Percentiles rank a stretch among this genome's conserved stretches.
These are phyloP conservation scores for Elaeidobius kamerunicus DNA, from an alignment of 2,888 invertebrate species.

Conservation along the genomic window DNA sequence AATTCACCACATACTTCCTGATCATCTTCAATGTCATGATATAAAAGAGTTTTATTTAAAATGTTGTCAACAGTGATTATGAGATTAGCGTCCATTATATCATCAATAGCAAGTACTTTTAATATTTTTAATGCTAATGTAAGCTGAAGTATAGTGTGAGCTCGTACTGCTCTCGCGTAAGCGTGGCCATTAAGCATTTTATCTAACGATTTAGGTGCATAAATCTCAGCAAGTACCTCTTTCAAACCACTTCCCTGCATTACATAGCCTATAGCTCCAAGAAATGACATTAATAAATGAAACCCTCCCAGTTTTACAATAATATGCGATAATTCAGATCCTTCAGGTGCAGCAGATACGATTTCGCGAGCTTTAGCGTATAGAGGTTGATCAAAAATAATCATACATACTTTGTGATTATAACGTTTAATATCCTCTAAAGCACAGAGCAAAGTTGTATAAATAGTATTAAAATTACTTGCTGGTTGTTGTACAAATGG, in stretches of 20 bases:
- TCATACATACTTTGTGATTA: constrained; percentile 11
- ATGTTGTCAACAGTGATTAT: constrained; percentile 33
- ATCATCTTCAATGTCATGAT: constrained; percentile 41
- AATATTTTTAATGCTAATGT: constrained; percentile 29
- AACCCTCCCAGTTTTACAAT: constrained; percentile 38
- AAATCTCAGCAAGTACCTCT: constrained; percentile 36
- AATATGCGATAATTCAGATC: too few species aligned
- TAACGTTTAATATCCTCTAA: constrained; percentile 29
- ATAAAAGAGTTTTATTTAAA: constrained; percentile 37
- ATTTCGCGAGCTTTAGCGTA: constrained; percentile 25
- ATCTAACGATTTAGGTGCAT: constrained; percentile 36
- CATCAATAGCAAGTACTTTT: constrained; percentile 40
- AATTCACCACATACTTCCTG: constrained; percentile 36
- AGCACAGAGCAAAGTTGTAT: constrained; percentile 31
- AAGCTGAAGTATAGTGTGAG: neutral
- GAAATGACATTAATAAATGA: constrained; percentile 44
- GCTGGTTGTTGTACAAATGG: constrained; percentile 17
- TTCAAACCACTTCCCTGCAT: constrained; percentile 47
- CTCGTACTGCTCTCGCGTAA: constrained; percentile 32
- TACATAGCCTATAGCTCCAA: constrained; percentile 44
- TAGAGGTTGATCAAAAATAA: constrained; percentile 27
- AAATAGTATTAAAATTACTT: constrained; percentile 31
- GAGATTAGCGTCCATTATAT: constrained; percentile 36
- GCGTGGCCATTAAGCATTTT: constrained; percentile 41
- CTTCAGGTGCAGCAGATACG: constrained; percentile 26